Base-by-base conservation (phyloP, 2,888 invertebrate genomes). In the Idaea aversata region DNA sequence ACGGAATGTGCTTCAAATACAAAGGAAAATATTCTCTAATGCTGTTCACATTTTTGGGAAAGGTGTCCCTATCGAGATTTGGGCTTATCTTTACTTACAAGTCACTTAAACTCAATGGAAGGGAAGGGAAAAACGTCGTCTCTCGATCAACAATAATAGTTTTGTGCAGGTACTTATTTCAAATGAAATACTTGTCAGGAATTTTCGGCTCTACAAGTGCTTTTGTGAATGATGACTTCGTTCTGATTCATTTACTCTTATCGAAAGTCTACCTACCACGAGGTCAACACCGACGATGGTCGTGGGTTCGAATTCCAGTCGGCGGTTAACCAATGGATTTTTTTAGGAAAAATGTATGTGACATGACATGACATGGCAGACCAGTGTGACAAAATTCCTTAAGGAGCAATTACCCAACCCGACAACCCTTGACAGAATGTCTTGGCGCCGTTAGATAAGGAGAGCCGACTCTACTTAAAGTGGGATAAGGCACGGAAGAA, bases 91-190 rank as follows among this genome's bases (percentile, higher is more conserved):
- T 16, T 16, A 16, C 58, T 58, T 58, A 58, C 58, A 58, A 58
- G 16, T 16, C 58, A 58, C 15, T 58, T 58, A 58, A 15, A 16
- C 58, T n/a, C 58, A 16, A 58, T 16, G 58, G 58, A 58, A 58
- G 16, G 15, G 58, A 16, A 16, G 5, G n/a, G 16, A 58, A 15
- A 16, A 16, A 58, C 16, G 58, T 58, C 16, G 16, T 2, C 15
- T 58, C 58, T 58, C 16, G 58, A 58, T 58, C 58, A 58, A 58
- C 15, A 16, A 58, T 58, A 58, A 58, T 58, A 58, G 16, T 58
- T 16, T 5, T 58, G 16, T 58, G 58, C n/a, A 58, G n/a, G 58
- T 58, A 16, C 15, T 16, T 58, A 47, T 13, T 47, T 47, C 47
- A 47, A 47, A 47, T 47, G 47, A 47, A 47, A 10, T 47, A 47